These are phyloP conservation scores for Anguilla megastoma DNA, from an alignment of 2,797 vertebrate genomes.

Conservation along the genomic window DNA sequence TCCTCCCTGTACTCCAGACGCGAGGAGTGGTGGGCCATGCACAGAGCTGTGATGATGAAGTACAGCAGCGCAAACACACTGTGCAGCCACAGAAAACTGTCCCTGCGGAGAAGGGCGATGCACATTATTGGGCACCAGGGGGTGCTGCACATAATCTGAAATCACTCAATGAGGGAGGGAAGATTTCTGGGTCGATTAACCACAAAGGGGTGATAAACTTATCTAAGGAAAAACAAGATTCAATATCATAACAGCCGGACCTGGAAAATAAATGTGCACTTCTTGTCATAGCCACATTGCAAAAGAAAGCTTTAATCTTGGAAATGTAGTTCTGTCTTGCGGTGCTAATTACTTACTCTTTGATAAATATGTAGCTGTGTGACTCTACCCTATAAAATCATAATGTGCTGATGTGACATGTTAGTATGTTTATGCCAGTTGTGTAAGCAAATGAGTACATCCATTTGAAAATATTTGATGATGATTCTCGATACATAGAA, in stretches of 20 bases:
- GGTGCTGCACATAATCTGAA: neutral
- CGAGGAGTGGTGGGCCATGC: slow-evolving; percentile 90
- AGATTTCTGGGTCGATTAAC: neutral
- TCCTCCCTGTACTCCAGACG: slow-evolving; percentile 84
- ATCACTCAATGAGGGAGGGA: slow-evolving; percentile 1
- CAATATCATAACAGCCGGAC: neutral
- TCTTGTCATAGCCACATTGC: neutral
- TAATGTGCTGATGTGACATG: neutral
- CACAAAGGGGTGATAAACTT: neutral
- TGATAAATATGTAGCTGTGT: neutral
- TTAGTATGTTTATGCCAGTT: neutral
- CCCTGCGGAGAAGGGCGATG: slow-evolving; percentile 64
- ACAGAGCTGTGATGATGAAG: slow-evolving; percentile 84
- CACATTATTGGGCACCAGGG: slow-evolving; percentile 20
- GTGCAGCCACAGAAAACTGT: slow-evolving; percentile 90
- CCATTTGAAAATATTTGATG: neutral
- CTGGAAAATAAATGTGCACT: neutral
- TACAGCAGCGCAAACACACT: slow-evolving; percentile 88
- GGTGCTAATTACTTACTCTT: neutral
- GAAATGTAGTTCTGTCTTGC: neutral
- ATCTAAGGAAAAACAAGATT: neutral
- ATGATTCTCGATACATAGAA: neutral
- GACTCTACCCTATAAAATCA: neutral
- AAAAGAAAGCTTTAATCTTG: neutral
- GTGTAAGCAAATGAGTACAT: neutral